Evolutionary conservation across 1,140 invertebrate species (phyloP).

Genomic region (Drosophila micromelanica): DNA sequence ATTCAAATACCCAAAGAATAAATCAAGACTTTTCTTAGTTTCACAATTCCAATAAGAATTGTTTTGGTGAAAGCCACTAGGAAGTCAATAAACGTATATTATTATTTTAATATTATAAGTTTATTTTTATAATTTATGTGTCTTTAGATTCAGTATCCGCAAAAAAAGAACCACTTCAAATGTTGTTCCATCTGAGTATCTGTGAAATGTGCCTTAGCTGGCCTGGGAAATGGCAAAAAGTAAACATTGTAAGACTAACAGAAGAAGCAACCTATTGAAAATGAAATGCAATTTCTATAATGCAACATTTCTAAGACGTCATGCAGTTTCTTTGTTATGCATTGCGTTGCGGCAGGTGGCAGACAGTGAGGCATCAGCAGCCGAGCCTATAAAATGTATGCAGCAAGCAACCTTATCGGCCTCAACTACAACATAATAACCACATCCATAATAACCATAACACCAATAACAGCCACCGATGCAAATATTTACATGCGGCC

Average conservation of each 20-base stretch:
- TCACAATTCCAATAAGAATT: too few species aligned
- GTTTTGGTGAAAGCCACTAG: not conserved
- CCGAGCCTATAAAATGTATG: not conserved
- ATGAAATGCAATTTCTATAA: constrained; percentile 19
- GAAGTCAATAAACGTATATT: too few species aligned
- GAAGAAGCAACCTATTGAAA: constrained; percentile 30
- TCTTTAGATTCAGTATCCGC: too few species aligned
- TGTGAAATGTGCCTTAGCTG: constrained; percentile 12
- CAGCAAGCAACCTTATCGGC: constrained; percentile 2
- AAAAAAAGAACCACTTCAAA: not conserved
- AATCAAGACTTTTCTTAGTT: too few species aligned
- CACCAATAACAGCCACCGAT: constrained; percentile 36
- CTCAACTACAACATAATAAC: constrained; percentile 25
- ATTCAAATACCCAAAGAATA: not conserved
- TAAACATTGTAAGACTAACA: constrained; percentile 11
- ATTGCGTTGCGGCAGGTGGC: not conserved
- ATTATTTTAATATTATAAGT: too few species aligned
- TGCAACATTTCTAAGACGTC: constrained; percentile 11
- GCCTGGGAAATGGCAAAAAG: constrained; percentile 4
- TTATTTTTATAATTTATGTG: too few species aligned
- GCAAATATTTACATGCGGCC: constrained; percentile 67
- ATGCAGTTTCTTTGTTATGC: constrained; percentile 7
- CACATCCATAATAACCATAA: constrained; percentile 8
- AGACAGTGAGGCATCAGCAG: not conserved
- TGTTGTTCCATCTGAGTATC: constrained; percentile 2